A percentile compares a stretch with the other conserved stretches of the same genome.
These are phyloP conservation scores for Dendropsophus ebraccatus DNA, from an alignment of 2,113 vertebrate species.

Conservation along the genomic window DNA sequence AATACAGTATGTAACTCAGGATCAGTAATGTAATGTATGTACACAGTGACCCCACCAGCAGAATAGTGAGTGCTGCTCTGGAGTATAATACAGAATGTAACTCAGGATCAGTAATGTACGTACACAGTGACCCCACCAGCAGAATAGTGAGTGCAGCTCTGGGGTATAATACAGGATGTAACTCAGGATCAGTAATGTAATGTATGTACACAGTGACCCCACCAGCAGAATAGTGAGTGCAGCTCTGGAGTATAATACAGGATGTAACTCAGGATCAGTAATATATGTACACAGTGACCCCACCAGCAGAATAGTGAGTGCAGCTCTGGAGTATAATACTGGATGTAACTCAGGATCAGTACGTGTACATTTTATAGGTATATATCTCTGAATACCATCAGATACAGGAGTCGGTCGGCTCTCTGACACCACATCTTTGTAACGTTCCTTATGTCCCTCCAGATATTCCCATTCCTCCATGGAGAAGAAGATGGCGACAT, in stretches of 20 bases:
- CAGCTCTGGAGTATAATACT: too few relatives aligned
- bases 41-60: too few relatives aligned
- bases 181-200: neutral
- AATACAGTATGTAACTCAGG: too few relatives aligned
- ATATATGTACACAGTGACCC: neutral
- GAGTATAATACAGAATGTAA: too few relatives aligned
- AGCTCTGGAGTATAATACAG: neutral
- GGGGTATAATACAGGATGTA: neutral
- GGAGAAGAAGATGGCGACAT: constrained; percentile 30
- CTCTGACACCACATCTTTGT: constrained; percentile 21
- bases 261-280: neutral
- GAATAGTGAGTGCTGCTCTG: too few relatives aligned
- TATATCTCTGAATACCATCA: constrained; percentile 57
- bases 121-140: too few relatives aligned
- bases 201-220: neutral
- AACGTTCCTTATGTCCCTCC: constrained; percentile 36
- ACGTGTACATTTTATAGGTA: too few relatives aligned
- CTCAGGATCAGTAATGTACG: too few relatives aligned
- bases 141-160: too few relatives aligned
- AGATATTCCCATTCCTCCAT: constrained; percentile 45
- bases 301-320: too few relatives aligned
- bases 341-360: too few relatives aligned
- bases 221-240: neutral
- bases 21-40: neutral
- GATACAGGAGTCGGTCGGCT: constrained; percentile 66